These are phyloP conservation scores for Eupithecia pulchellata DNA, from an alignment of 2,888 invertebrate species.

Conservation along the genomic window DNA sequence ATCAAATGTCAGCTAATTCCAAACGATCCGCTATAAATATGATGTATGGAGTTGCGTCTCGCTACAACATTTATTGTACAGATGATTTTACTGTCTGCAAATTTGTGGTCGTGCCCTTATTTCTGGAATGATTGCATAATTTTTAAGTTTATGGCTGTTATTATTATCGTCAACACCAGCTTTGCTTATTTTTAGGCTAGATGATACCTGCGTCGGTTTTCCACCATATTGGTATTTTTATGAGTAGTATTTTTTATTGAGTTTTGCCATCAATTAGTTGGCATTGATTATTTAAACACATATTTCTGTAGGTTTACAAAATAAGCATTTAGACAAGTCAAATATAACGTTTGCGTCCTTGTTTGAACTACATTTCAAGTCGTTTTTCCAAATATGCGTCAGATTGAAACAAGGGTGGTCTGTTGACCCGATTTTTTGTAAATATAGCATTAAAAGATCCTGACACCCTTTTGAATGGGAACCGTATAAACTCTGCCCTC, in stretches of 20 bases:
- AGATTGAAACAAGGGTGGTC: background rate
- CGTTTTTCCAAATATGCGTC: background rate
- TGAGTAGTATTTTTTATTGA: background rate
- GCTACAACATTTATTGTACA: constrained; percentile 53
- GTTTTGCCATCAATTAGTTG: background rate
- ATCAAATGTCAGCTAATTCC: constrained; percentile 57
- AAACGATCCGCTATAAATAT: constrained; percentile 28
- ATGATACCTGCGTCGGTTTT: background rate
- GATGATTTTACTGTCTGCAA: constrained; percentile 31
- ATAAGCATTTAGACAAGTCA: too few relatives aligned
- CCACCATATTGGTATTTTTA: too few relatives aligned
- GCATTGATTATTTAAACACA: background rate
- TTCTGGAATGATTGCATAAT: constrained; percentile 10
- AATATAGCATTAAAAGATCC: background rate
- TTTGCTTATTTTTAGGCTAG: background rate
- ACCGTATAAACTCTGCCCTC: constrained; percentile 9
- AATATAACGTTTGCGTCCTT: background rate
- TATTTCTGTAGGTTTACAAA: too few relatives aligned
- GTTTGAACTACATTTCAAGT: background rate
- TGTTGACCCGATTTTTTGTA: background rate
- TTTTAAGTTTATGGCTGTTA: background rate
- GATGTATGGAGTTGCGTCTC: constrained; percentile 41
- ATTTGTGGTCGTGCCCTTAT: constrained; percentile 18
- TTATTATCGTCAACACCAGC: background rate
- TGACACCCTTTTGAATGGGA: constrained; percentile 3